Evolutionary conservation across 2,797 vertebrate genomes (phyloP).

Genomic region (Harpagifer antarcticus): DNA sequence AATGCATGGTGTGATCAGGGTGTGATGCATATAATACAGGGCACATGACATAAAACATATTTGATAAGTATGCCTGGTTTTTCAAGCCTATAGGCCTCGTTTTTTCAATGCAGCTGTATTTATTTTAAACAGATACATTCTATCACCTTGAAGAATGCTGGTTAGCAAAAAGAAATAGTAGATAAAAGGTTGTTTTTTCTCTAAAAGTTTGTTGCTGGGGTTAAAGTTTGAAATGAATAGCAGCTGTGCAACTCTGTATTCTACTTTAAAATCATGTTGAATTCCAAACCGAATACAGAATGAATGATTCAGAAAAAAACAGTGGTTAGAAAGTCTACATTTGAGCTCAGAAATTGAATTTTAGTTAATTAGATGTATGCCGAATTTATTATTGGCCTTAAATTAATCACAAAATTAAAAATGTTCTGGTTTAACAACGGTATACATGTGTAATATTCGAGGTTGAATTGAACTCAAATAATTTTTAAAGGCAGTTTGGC

Average conservation of each 20-base stretch:
- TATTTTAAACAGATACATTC: background rate
- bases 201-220: background rate
- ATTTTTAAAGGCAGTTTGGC: conserved; percentile 4
- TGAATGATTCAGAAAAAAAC: background rate
- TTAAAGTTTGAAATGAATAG: background rate
- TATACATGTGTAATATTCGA: fast-evolving
- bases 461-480: fast-evolving
- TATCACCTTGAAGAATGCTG: too few relatives aligned
- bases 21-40: background rate
- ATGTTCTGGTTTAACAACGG: fast-evolving
- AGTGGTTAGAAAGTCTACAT: background rate
- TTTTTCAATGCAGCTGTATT: background rate
- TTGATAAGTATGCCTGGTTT: background rate
- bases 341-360: background rate
- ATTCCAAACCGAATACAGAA: background rate
- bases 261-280: background rate
- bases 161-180: background rate
- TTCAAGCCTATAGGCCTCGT: background rate
- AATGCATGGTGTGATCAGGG: conserved; percentile 7
- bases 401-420: fast-evolving
- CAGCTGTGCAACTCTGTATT: background rate
- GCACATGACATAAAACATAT: conserved; percentile 2
- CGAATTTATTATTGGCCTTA: background rate
- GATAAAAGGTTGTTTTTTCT: background rate
- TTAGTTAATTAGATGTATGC: background rate